These are phyloP conservation scores for Anser brachyrhynchus DNA, from an alignment of 2,113 vertebrate species.

Conservation along the genomic window DNA sequence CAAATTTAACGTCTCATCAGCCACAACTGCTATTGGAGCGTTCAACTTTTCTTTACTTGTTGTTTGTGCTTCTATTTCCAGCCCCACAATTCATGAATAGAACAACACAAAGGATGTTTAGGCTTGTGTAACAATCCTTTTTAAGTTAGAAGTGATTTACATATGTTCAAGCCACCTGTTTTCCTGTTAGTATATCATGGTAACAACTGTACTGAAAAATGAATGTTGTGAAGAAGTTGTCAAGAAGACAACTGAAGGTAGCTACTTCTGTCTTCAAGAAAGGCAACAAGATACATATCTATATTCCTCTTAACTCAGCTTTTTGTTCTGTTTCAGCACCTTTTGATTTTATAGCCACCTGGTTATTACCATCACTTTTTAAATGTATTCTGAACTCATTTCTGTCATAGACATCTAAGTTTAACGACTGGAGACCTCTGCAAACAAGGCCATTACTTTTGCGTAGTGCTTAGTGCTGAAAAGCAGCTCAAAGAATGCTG, in stretches of 20 bases:
- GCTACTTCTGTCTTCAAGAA: background rate
- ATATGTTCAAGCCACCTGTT: background rate
- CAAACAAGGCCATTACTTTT: background rate
- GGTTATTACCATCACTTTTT: background rate
- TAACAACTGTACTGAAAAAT: background rate
- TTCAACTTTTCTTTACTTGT: background rate
- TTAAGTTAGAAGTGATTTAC: background rate
- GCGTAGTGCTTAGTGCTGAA: background rate
- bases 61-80: background rate
- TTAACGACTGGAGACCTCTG: background rate
- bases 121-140: background rate
- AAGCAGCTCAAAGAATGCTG: background rate
- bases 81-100: background rate
- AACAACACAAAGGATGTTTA: background rate
- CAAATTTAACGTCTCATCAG: background rate
- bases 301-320: background rate
- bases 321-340: background rate
- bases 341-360: background rate
- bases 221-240: background rate
- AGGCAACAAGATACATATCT: background rate
- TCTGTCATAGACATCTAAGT: background rate
- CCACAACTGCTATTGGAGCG: fast-evolving
- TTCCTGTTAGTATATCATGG: background rate
- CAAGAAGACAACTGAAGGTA: background rate
- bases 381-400: background rate